Evolutionary conservation across 2,113 vertebrate genomes (phyloP), one percentile per base, ranked within the genome.

Genomic region (Lampris megalopsis): DNA sequence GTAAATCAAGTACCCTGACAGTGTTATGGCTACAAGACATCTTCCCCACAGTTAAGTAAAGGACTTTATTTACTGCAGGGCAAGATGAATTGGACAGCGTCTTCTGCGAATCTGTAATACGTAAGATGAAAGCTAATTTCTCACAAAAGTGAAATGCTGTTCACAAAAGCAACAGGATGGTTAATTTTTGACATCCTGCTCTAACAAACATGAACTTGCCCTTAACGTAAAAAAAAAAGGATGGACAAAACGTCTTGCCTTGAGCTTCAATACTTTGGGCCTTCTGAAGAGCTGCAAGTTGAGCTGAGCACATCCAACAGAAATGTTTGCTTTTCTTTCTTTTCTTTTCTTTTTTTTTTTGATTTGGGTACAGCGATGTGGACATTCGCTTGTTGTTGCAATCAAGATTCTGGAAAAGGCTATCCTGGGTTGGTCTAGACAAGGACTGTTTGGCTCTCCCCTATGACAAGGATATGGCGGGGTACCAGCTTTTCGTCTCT

Each of bases 321-420:
- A 85, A 90, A 93, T 91, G 89, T 92, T 92, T 91, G 75, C 74
- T 80, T 85, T 90, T 79, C 73, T 67, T 24, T 24, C 24, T 24
- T 24, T 24, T 24, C 24, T 92, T 92, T 79, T 71, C 65, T 65
- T 60, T 80, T 79, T 71, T 67, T 65, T 60, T 80, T 72, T 85
- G 80, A 83, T 73, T 79, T 71, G 75, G 75, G 67, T 84, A 67
- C 49, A 1, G n/a, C 43, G 71, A 73, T 49, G 78, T 48, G 77
- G 72, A 90, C 72, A 64, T 78, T 74, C 79, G 75, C 79, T 90
- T 90, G 64, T 86, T 92, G 85, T 91, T 78, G 74, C 6, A 58
- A 80, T 82, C 72, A 81, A 71, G 84, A 81, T 85, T 75, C 72
- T 74, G 49, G 67, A 89, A 86, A 88, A 80, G 9, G 80, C 75